A percentile compares a stretch with the other conserved stretches of the same genome.
Evolutionary conservation across 2,888 invertebrate species (phyloP).

Genomic region (Slavum lentiscoides): DNA sequence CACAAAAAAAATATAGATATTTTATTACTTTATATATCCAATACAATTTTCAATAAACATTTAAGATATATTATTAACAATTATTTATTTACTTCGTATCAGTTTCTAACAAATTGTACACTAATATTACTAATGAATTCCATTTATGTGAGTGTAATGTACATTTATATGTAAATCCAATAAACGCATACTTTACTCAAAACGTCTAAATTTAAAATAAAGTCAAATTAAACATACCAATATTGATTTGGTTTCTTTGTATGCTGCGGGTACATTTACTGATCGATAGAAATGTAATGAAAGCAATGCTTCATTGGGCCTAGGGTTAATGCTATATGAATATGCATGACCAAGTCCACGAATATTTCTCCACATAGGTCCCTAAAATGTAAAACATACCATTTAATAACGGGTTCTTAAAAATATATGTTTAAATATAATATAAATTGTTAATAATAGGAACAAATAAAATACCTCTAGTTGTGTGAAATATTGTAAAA

Average conservation of each 20-base stretch:
- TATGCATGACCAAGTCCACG: conserved; percentile 86
- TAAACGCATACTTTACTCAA: too few relatives aligned
- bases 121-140: too few relatives aligned
- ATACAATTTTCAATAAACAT: too few relatives aligned
- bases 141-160: too few relatives aligned
- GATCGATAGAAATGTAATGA: conserved; percentile 76
- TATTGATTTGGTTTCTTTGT: conserved; percentile 75
- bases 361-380: conserved; percentile 86
- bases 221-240: conserved; percentile 63
- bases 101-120: too few relatives aligned
- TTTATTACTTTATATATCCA: too few relatives aligned
- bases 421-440: neutral
- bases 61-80: too few relatives aligned
- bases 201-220: too few relatives aligned
- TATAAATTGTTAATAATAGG: neutral
- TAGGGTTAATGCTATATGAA: conserved; percentile 70
- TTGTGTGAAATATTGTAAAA: conserved; percentile 84
- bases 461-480: conserved; percentile 67
- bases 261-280: conserved; percentile 78
- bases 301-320: conserved; percentile 71
- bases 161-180: too few relatives aligned
- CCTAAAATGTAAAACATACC: conserved; percentile 62
- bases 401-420: neutral
- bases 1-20: too few relatives aligned
- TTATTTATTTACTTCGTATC: too few relatives aligned